Percentiles rank a stretch among this genome's conserved stretches.
Conservation (phyloP, 2,888 invertebrate species). For the Coremacera marginata region DNA sequence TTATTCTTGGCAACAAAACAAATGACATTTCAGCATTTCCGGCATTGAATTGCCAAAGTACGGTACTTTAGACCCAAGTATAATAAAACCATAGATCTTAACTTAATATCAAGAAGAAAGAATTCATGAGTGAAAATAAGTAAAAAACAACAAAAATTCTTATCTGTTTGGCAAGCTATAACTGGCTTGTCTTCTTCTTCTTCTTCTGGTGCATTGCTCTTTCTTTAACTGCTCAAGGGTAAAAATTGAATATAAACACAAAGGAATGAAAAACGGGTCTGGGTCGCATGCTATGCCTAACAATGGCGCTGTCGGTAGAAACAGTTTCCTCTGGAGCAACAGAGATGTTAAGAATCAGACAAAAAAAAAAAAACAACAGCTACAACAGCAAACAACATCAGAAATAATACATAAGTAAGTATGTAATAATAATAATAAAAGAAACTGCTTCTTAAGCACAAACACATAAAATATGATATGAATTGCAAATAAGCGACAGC, state of each 20-base stretch:
- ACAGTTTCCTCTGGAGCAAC: not conserved
- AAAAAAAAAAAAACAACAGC: not conserved
- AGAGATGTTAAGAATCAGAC: not conserved
- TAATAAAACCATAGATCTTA: not conserved
- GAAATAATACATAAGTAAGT: not conserved
- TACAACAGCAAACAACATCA: not conserved
- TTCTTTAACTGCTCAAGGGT: conserved; percentile 26
- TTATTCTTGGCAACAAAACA: conserved; percentile 19
- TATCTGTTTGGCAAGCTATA: too few relatives aligned
- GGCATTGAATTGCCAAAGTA: conserved; percentile 19
- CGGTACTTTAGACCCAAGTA: not conserved
- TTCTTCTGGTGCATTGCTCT: conserved; percentile 7
- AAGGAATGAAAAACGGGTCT: not conserved
- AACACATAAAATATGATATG: conserved; percentile 14
- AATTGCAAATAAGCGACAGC: conserved; percentile 21
- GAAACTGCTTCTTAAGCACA: not conserved
- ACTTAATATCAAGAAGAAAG: not conserved
- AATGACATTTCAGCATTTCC: conserved; percentile 18
- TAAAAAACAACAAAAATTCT: not conserved
- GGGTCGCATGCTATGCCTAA: not conserved
- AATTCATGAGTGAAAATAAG: not conserved
- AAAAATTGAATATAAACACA: not conserved
- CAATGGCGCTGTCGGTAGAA: conserved; percentile 5
- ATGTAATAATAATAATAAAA: not conserved
- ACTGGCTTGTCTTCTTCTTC: too few relatives aligned